Percentiles rank a stretch among this genome's conserved stretches.
These are phyloP conservation scores for Odobenus rosmarus DNA, from an alignment of 2,113 vertebrate genomes.

Conservation along the genomic window DNA sequence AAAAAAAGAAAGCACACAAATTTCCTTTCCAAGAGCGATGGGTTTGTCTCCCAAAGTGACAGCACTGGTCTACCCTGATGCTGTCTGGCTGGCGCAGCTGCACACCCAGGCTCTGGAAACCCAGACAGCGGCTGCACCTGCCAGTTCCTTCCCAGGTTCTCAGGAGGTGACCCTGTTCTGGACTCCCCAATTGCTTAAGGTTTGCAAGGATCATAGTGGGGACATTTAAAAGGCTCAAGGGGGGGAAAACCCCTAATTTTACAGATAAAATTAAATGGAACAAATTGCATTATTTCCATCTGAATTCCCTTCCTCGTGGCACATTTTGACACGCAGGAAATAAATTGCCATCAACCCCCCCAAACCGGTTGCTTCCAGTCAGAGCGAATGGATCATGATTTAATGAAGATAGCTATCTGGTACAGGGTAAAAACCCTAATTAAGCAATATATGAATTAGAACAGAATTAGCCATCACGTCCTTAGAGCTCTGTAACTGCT, in stretches of 20 bases:
- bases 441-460: constrained; percentile 84
- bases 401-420: constrained; percentile 85
- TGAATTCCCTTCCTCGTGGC: constrained; percentile 71
- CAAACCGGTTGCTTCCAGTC: constrained; percentile 82
- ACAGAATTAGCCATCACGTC: constrained; percentile 78
- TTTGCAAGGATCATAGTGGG: background rate
- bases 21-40: background rate
- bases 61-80: fast-evolving
- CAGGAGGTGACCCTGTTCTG: background rate
- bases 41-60: fast-evolving
- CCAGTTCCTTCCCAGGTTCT: fast-evolving
- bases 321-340: constrained; percentile 78
- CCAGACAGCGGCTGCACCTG: fast-evolving
- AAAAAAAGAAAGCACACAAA: background rate
- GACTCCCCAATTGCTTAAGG: background rate
- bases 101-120: background rate
- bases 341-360: constrained; percentile 71
- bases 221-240: background rate
- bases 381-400: constrained; percentile 79
- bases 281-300: constrained; percentile 65
- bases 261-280: constrained; percentile 63
- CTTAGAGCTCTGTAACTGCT: constrained; percentile 78
- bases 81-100: fast-evolving
- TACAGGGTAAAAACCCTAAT: constrained; percentile 81
- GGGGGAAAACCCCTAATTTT: background rate